These are phyloP conservation scores for Phenacoccus solenopsis DNA, from an alignment of 1,140 invertebrate genomes.

Conservation along the genomic window DNA sequence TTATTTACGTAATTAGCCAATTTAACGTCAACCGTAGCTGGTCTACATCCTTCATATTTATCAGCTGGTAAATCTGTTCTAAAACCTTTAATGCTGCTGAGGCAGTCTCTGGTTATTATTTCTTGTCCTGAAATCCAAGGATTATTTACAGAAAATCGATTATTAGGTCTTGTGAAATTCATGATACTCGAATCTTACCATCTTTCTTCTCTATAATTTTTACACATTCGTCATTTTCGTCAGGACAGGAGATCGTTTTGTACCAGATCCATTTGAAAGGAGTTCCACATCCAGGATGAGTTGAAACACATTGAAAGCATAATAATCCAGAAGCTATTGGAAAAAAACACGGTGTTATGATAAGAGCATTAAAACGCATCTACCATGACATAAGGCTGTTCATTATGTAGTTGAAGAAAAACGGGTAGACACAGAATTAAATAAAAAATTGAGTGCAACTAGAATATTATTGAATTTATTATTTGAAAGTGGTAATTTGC, in stretches of 20 bases:
- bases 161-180: too few species aligned
- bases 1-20: constrained; percentile 80
- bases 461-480: too few species aligned
- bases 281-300: constrained; percentile 71
- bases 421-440: too few species aligned
- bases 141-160: not conserved
- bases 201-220: constrained; percentile 79
- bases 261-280: constrained; percentile 74
- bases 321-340: constrained; percentile 22
- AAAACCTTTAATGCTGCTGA: constrained; percentile 60
- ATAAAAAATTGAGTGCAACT: too few species aligned
- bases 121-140: constrained; percentile 48
- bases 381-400: too few species aligned
- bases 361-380: too few species aligned
- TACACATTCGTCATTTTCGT: constrained; percentile 75
- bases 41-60: constrained; percentile 75
- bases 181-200: constrained; percentile 40
- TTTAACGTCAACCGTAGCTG: constrained; percentile 61
- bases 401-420: too few species aligned
- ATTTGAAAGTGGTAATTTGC: not conserved
- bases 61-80: constrained; percentile 83
- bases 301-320: constrained; percentile 80
- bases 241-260: constrained; percentile 61
- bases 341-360: too few species aligned
- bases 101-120: constrained; percentile 70